These are phyloP conservation scores for Cyprinus carpio DNA, from an alignment of 2,113 vertebrate genomes.

Conservation along the genomic window DNA sequence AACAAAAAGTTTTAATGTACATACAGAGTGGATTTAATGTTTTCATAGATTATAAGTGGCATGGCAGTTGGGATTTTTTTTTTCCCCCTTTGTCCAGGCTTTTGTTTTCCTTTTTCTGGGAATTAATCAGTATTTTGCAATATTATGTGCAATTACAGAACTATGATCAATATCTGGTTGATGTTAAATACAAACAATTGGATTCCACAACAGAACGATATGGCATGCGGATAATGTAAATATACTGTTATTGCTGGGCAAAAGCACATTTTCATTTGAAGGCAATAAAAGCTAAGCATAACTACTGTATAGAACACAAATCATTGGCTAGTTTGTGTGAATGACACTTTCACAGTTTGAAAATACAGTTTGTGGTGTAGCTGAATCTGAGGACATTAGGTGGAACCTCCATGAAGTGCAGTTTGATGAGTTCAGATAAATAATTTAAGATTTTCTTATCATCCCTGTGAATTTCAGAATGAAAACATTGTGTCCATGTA, in stretches of 20 bases:
- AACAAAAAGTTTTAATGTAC: not conserved
- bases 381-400: slow-evolving; percentile 61
- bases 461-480: slow-evolving; percentile 8
- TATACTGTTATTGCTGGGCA: not conserved
- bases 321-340: not conserved
- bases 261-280: not conserved
- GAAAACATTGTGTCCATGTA: slow-evolving; percentile 14
- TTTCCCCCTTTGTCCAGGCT: not conserved
- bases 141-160: not conserved
- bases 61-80: not conserved
- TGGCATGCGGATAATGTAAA: not conserved
- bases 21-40: not conserved
- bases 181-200: not conserved
- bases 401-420: slow-evolving; percentile 55
- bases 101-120: not conserved
- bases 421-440: slow-evolving; percentile 71
- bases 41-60: not conserved
- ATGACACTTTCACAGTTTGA: slow-evolving; percentile 42
- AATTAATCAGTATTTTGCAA: not conserved
- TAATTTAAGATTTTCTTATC: slow-evolving; percentile 51
- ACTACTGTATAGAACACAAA: not conserved
- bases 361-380: slow-evolving; percentile 59
- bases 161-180: not conserved
- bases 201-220: not conserved
- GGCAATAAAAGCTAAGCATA: not conserved